phyloP scores from a whole-genome alignment of 2,797 vertebrate species.

The Hephaestus fuliginosus region DNA sequence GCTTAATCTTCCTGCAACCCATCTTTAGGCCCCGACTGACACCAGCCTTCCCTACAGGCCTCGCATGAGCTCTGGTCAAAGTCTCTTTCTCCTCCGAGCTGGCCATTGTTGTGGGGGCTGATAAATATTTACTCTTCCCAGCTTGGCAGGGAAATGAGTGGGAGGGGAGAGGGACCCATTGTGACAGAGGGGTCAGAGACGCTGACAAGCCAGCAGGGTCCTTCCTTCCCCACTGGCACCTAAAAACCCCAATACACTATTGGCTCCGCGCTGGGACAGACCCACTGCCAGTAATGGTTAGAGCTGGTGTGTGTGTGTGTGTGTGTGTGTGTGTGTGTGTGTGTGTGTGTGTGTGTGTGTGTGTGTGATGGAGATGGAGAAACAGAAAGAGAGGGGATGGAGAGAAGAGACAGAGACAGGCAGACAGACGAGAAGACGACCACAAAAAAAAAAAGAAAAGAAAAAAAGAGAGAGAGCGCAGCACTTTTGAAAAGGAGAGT shows the following conservation, averaged over 20 bases:
- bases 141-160: slow-evolving; percentile 82
- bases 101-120: slow-evolving; percentile 87
- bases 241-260: slow-evolving; percentile 69
- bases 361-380: slow-evolving; percentile 30
- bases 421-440: slow-evolving; percentile 37
- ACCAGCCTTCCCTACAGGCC: slow-evolving; percentile 55
- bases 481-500: slow-evolving; percentile 54
- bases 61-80: slow-evolving; percentile 77
- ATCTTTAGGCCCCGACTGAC: slow-evolving; percentile 31
- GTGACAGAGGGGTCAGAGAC: slow-evolving; percentile 75
- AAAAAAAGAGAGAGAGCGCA: background rate
- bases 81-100: slow-evolving; percentile 83
- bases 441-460: slow-evolving; percentile 40
- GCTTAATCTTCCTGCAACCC: slow-evolving; percentile 44
- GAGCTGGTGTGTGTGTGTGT: slow-evolving; percentile 26
- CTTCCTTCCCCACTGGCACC: slow-evolving; percentile 69
- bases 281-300: slow-evolving; percentile 15
- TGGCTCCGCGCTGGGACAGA: slow-evolving; percentile 26
- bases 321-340: slow-evolving; percentile 32
- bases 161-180: slow-evolving; percentile 72
- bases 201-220: slow-evolving; percentile 73
- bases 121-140: slow-evolving; percentile 96
- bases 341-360: slow-evolving; percentile 38
- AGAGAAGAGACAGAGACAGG: slow-evolving; percentile 12
- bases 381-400: slow-evolving; percentile 21